Evolutionary conservation across 1,140 invertebrate genomes (phyloP).

Genomic region (Papilio aristodemus): DNA sequence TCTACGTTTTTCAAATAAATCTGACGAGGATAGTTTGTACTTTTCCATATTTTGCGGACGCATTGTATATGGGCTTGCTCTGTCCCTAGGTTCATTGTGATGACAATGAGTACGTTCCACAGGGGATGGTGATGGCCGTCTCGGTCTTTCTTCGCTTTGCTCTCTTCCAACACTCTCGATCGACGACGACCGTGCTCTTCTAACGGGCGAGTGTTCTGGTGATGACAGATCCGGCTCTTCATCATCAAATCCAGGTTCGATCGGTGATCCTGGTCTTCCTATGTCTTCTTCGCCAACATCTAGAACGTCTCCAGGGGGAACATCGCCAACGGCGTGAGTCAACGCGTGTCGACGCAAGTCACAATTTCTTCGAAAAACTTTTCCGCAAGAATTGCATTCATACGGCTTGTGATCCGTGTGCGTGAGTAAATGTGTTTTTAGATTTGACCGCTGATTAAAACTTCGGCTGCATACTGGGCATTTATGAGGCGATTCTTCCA

Average conservation of each 20-base stretch:
- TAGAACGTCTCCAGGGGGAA: constrained; percentile 86
- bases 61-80: constrained; percentile 85
- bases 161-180: constrained; percentile 73
- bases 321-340: constrained; percentile 91
- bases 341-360: constrained; percentile 91
- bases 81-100: constrained; percentile 81
- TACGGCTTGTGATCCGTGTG: constrained; percentile 97
- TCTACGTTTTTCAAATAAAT: constrained; percentile 79
- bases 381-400: constrained; percentile 94
- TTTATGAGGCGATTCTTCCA: constrained; percentile 95
- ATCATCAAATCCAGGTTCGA: constrained; percentile 81
- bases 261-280: constrained; percentile 74
- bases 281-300: constrained; percentile 83
- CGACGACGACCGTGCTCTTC: constrained; percentile 76
- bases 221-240: constrained; percentile 82
- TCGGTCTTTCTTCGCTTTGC: constrained; percentile 68
- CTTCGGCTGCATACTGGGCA: constrained; percentile 93
- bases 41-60: constrained; percentile 80
- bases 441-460: constrained; percentile 95
- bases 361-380: constrained; percentile 92
- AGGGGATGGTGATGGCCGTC: constrained; percentile 65
- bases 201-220: constrained; percentile 81
- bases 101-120: constrained; percentile 84
- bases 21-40: constrained; percentile 59
- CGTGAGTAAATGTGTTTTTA: constrained; percentile 96